These are phyloP conservation scores for Xenopus laevis DNA, from an alignment of 2,113 vertebrate species.

Conservation along the genomic window DNA sequence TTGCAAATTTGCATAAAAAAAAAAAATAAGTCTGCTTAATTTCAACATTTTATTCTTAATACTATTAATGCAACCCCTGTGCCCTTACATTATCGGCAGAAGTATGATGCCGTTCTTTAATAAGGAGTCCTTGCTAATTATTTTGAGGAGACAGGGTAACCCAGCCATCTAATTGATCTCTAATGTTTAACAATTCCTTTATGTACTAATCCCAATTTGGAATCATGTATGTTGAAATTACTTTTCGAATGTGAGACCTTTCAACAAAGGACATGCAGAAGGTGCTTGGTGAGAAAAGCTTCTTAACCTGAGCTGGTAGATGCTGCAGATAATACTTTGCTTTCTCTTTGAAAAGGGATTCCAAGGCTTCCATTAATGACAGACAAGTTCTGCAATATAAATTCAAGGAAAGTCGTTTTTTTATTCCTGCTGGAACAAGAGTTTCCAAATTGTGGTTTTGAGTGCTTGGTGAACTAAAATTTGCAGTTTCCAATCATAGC, in stretches of 20 bases:
- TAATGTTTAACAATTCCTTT: slow-evolving; percentile 25
- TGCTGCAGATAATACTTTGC: slow-evolving; percentile 18
- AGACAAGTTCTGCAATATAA: slow-evolving; percentile 10
- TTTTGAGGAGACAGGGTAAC: neutral
- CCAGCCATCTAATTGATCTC: slow-evolving; percentile 10
- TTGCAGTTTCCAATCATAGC: neutral
- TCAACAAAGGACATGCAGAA: slow-evolving; percentile 43
- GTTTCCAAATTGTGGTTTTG: neutral
- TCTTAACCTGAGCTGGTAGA: slow-evolving; percentile 39
- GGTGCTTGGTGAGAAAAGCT: slow-evolving; percentile 40
- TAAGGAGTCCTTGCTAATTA: neutral
- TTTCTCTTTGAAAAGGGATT: slow-evolving; percentile 27
- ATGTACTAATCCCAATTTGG: slow-evolving; percentile 32
- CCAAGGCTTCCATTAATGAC: slow-evolving; percentile 27
- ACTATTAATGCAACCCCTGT: neutral
- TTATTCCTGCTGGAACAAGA: neutral
- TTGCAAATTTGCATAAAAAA: no score
- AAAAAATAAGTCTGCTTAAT: no score
- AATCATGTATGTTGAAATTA: slow-evolving; percentile 35
- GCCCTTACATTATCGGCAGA: neutral
- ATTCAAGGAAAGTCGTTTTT: neutral
- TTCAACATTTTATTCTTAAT: no score
- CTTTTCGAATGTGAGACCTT: slow-evolving; percentile 39
- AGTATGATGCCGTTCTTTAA: neutral
- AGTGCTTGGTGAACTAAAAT: neutral